Evolutionary conservation across 2,797 vertebrate species (phyloP).

Genomic region (Chelon auratus): DNA sequence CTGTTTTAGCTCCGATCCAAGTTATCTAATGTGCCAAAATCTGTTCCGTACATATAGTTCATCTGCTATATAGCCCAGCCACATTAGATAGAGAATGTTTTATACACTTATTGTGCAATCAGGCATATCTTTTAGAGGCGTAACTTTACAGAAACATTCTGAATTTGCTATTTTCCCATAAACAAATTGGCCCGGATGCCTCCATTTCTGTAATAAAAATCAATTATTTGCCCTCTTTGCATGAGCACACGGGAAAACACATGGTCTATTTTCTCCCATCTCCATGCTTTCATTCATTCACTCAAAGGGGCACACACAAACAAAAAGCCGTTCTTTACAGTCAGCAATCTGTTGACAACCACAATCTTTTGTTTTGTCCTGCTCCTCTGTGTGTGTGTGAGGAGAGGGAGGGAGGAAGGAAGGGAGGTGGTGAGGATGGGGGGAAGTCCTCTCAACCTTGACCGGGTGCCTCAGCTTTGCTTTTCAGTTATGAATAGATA

Average conservation of each 20-base stretch:
- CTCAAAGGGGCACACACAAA: constrained; percentile 33
- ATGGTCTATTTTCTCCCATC: constrained; percentile 43
- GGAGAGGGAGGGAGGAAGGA: not conserved
- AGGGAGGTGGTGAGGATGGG: constrained; percentile 12
- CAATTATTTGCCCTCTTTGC: constrained; percentile 38
- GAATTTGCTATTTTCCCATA: not conserved
- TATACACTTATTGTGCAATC: too few species aligned
- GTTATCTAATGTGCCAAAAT: too few species aligned
- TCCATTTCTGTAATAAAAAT: constrained; percentile 36
- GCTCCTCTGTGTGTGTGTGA: constrained; percentile 39
- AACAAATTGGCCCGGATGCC: constrained; percentile 17
- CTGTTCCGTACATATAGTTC: too few species aligned
- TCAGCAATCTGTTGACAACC: constrained; percentile 64
- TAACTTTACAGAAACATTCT: too few species aligned
- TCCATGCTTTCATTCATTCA: constrained; percentile 53
- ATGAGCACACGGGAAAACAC: constrained; percentile 43
- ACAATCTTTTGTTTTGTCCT: constrained; percentile 68
- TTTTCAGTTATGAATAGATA: constrained; percentile 72
- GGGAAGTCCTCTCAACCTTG: constrained; percentile 71
- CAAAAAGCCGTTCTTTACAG: constrained; percentile 49
- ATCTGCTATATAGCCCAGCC: too few species aligned
- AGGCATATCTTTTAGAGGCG: too few species aligned
- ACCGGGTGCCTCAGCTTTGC: constrained; percentile 53
- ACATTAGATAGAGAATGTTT: too few species aligned
- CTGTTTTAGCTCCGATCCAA: too few species aligned